Percentiles rank a stretch among this genome's conserved stretches.
Evolutionary conservation across 2,888 invertebrate genomes (phyloP).

Genomic region (Lasiommata megera): DNA sequence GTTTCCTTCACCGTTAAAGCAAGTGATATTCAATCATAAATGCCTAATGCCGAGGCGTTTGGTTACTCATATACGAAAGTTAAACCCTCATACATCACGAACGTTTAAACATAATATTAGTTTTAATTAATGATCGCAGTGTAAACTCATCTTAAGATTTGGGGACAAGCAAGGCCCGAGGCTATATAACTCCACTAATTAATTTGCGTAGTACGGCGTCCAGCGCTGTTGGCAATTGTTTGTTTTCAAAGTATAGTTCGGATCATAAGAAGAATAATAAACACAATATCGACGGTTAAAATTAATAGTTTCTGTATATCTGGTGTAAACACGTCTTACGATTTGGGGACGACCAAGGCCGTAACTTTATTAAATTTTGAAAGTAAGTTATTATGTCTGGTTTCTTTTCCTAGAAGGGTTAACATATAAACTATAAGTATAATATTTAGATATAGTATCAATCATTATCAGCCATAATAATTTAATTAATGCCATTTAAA

Average conservation of each 20-base stretch:
- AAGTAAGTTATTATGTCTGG: not conserved
- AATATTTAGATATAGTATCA: too few relatives aligned
- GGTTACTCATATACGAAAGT: constrained; percentile 5
- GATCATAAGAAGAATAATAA: not conserved
- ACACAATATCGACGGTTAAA: not conserved
- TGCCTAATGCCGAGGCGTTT: not conserved
- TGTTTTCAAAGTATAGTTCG: not conserved
- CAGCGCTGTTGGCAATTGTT: constrained; percentile 3
- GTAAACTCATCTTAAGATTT: constrained; percentile 12
- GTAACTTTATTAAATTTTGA: not conserved
- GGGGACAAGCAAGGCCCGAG: constrained; percentile 15
- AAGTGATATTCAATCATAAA: too few relatives aligned
- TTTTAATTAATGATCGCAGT: constrained; percentile 15
- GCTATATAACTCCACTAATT: constrained; percentile 10
- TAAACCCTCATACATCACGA: constrained; percentile 4
- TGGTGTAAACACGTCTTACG: not conserved
- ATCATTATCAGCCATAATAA: too few relatives aligned
- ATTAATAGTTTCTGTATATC: not conserved
- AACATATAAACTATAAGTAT: not conserved
- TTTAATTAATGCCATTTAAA: too few relatives aligned
- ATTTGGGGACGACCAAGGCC: not conserved
- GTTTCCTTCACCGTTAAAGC: not conserved
- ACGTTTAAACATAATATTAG: constrained; percentile 8
- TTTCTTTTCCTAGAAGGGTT: constrained; percentile 4
- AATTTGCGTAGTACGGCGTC: constrained; percentile 1